Conservation (phyloP, 2,797 vertebrate genomes). For the Huso huso region DNA sequence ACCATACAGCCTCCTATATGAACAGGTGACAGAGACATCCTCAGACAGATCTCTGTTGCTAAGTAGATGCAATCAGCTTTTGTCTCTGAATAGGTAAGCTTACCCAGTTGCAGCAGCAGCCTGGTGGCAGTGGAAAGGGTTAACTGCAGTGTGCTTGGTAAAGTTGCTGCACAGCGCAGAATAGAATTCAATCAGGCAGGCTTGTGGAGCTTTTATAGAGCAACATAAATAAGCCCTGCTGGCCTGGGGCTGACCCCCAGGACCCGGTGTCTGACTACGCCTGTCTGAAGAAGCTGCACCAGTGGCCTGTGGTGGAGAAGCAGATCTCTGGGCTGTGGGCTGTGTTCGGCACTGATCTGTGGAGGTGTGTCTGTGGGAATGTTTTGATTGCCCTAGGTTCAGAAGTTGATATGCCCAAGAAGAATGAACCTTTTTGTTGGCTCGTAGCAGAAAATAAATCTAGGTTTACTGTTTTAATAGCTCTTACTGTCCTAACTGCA, state of each 20-base stretch:
- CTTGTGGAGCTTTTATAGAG: not conserved
- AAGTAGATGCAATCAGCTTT: no score
- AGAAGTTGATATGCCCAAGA: no score
- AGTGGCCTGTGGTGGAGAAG: not conserved
- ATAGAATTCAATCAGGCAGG: not conserved
- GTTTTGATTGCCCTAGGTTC: not conserved
- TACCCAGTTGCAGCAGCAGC: not conserved
- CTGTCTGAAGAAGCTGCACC: not conserved
- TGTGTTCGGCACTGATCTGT: not conserved
- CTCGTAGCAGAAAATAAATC: no score
- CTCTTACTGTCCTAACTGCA: no score
- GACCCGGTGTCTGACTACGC: not conserved
- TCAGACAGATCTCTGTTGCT: no score
- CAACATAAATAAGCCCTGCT: not conserved
- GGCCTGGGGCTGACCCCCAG: not conserved
- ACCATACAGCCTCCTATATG: not conserved
- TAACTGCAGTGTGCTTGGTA: conserved; percentile 13
- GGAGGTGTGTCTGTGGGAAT: not conserved
- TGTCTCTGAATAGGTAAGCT: conserved; percentile 3
- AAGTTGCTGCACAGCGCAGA: not conserved
- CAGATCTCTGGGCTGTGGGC: not conserved
- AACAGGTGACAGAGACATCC: no score
- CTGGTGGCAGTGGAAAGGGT: conserved; percentile 11
- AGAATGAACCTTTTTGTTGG: no score
- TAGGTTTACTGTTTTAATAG: no score